phyloP scores from a whole-genome alignment of 2,797 vertebrate species.

The Rhynchotus rufescens region DNA sequence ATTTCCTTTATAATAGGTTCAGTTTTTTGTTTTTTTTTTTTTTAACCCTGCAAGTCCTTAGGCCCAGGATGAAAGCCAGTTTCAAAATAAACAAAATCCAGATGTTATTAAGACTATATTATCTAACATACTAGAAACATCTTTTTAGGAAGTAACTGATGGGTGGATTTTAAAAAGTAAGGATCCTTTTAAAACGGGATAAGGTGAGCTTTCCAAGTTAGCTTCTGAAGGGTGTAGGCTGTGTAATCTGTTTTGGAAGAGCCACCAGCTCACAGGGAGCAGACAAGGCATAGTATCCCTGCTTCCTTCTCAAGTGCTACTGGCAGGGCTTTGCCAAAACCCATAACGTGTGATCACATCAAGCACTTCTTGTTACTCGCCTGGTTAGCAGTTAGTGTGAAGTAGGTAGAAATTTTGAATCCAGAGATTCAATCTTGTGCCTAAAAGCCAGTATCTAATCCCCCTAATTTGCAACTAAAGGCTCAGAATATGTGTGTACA shows the following conservation, averaged over 20 bases:
- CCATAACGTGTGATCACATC: background rate
- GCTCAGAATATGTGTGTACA: background rate
- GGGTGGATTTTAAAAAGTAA: background rate
- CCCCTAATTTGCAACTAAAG: background rate
- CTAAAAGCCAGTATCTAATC: background rate
- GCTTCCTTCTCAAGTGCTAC: background rate
- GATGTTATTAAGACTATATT: background rate
- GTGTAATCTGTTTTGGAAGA: fast-evolving
- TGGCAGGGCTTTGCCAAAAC: background rate
- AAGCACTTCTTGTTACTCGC: background rate
- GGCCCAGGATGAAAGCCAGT: background rate
- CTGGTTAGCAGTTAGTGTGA: background rate
- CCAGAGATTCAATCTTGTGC: fast-evolving
- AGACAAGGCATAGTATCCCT: background rate
- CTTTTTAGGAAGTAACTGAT: background rate
- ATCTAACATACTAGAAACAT: background rate
- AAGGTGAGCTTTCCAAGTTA: background rate
- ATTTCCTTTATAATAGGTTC: background rate
- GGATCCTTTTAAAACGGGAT: background rate
- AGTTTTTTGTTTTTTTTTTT: background rate
- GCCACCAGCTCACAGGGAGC: background rate
- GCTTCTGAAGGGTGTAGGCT: background rate
- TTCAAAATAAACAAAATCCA: background rate
- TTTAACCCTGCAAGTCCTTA: background rate
- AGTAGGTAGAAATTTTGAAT: background rate